Conservation (phyloP, 1,140 invertebrate genomes). For the Zelostemma sp. region DNA sequence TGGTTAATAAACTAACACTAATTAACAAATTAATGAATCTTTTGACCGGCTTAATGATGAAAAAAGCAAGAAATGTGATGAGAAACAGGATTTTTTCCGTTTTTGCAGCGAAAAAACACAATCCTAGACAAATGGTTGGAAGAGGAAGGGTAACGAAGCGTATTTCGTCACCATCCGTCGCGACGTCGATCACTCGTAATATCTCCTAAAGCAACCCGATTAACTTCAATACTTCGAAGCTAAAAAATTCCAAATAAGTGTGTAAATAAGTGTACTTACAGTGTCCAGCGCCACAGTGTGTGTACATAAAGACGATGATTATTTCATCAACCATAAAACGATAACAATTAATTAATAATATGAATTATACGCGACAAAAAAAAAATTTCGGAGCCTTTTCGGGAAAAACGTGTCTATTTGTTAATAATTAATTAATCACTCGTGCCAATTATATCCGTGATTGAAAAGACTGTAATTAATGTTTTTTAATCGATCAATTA, state of each 20-base stretch:
- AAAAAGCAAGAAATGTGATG: no score
- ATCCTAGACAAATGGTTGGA: constrained; percentile 63
- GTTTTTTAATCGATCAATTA: no score
- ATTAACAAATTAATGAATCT: no score
- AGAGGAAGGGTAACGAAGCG: constrained; percentile 45
- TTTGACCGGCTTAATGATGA: no score
- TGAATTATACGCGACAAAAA: constrained; percentile 2
- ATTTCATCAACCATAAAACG: background rate
- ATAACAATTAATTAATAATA: constrained; percentile 10
- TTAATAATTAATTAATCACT: constrained; percentile 17
- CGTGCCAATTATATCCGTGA: constrained; percentile 31
- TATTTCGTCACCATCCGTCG: constrained; percentile 22
- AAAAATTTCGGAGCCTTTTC: constrained; percentile 6
- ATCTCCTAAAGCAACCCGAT: constrained; percentile 19
- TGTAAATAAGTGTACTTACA: constrained; percentile 72
- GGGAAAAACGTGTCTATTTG: background rate
- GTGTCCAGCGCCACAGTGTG: constrained; percentile 68
- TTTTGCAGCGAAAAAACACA: constrained; percentile 62
- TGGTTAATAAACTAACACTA: no score
- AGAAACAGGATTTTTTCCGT: background rate
- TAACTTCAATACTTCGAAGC: no score
- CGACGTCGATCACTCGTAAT: constrained; percentile 20
- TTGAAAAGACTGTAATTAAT: constrained; percentile 33
- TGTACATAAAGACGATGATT: constrained; percentile 56
- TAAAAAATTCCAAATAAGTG: constrained; percentile 65